phyloP scores from a whole-genome alignment of 2,888 invertebrate species.

The Nomada hirtipes region DNA sequence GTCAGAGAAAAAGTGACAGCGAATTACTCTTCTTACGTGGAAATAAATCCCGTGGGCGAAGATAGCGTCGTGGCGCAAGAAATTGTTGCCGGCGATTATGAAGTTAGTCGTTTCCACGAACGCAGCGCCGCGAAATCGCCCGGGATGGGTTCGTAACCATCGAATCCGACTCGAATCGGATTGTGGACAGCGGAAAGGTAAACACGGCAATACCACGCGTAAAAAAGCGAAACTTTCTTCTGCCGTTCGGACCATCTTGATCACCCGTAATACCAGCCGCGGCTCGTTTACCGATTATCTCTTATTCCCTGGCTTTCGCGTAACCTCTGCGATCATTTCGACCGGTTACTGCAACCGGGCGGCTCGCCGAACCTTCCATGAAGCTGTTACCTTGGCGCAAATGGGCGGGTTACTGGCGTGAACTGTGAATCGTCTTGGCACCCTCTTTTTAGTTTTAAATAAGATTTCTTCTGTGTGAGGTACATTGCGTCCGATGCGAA shows the following conservation, averaged over 20 bases:
- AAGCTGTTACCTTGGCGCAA: conserved; percentile 56
- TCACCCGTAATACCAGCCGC: conserved; percentile 37
- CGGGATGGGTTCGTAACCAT: conserved; percentile 2
- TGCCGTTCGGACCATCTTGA: conserved; percentile 1
- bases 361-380: conserved; percentile 52
- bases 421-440: conserved; percentile 40
- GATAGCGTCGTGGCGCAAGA: background rate
- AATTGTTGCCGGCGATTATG: background rate
- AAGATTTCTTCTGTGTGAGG: background rate
- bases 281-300: conserved; percentile 57
- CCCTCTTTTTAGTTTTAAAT: conserved; percentile 33
- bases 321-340: conserved; percentile 18
- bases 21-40: conserved; percentile 13
- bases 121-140: conserved; percentile 9
- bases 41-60: conserved; percentile 12
- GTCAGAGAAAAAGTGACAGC: background rate
- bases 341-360: conserved; percentile 17
- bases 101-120: conserved; percentile 29
- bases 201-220: conserved; percentile 33
- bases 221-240: conserved; percentile 3
- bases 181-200: conserved; percentile 55
- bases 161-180: conserved; percentile 35
- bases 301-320: conserved; percentile 37
- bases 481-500: too few relatives aligned
- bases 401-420: conserved; percentile 43